phyloP scores from a whole-genome alignment of 2,113 vertebrate species.

The Psittacara wagleri region DNA sequence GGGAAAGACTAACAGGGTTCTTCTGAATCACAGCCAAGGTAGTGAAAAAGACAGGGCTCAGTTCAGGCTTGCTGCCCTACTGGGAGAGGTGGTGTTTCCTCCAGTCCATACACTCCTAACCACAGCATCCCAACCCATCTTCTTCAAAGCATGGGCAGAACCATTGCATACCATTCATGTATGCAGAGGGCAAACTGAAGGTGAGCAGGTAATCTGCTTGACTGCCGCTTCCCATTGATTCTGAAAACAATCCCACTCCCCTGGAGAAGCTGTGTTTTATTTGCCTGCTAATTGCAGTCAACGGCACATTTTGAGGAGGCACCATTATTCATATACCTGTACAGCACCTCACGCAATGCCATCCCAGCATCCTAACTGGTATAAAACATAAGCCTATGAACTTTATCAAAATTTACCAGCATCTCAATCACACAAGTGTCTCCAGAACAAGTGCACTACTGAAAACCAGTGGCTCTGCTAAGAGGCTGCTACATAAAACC shows the following conservation, averaged over 20 bases:
- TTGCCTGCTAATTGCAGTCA: background rate
- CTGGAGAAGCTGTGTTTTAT: background rate
- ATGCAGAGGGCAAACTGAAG: background rate
- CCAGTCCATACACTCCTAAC: background rate
- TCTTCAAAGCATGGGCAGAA: background rate
- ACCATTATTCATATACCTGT: fast-evolving
- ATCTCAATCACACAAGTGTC: background rate
- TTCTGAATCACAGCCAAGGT: background rate
- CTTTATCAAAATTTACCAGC: background rate
- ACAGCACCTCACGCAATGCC: background rate
- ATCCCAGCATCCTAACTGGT: background rate
- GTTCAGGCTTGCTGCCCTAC: background rate
- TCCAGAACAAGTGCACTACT: background rate
- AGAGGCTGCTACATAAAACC: background rate
- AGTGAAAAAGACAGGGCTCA: background rate
- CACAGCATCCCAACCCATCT: background rate
- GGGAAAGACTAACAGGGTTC: background rate
- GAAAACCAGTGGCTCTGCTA: background rate
- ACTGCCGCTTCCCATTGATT: background rate
- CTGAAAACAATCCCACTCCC: background rate
- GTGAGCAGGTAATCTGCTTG: background rate
- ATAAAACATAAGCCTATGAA: background rate
- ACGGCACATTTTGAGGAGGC: background rate
- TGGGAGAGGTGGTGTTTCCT: background rate
- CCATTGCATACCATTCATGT: fast-evolving